Base-by-base conservation (phyloP, 2,888 invertebrate genomes). In the Julus scandinavius region DNA sequence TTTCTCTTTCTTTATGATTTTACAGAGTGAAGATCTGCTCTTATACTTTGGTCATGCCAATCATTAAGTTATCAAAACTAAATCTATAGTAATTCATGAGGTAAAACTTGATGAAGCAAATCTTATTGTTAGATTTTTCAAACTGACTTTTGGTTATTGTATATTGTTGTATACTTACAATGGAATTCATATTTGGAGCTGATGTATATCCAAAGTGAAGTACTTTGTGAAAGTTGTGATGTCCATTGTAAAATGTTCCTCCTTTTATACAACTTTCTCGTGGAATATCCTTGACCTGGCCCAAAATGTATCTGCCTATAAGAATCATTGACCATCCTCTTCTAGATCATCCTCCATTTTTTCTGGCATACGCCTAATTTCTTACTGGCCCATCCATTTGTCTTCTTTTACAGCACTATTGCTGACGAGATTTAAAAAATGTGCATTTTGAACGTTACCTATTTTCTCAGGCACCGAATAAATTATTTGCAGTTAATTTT, bases 231-330 rank as follows among this genome's bases (percentile, higher is more conserved):
- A 72, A 72, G 63, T 72, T 72, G 63, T 72, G 63, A 72, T 72
- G 63, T 72, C 63, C 63, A 72, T 72, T 72, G 63, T 7, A 72
- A 72, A 20, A 17, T 72, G 20, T 17, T 6, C 20, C 63, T 72
- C 63, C 63, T 72, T 85, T 41, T 85, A 85, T 85, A 85, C 45
- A 45, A 85, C 45, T 85, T 85, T 85, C 85, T 6, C 41, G 45
- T 45, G 63, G 45, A 17, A 45, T 17, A 85, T 85, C 85, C 85
- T 85, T 85, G 85, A 85, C 85, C 85, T 85, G 85, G 85, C 85
- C 85, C 85, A 85, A 85, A 85, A 72, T 72, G 41, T 40, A 40
- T 85, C 85, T 85, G 85, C 85, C 85, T 85, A 85, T 85, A n/a
- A 85, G 85, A 85, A 72, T 72, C 63, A 72, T 72, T 72, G 63